phyloP scores from a whole-genome alignment of 2,113 vertebrate species.

The Apteryx owenii region DNA sequence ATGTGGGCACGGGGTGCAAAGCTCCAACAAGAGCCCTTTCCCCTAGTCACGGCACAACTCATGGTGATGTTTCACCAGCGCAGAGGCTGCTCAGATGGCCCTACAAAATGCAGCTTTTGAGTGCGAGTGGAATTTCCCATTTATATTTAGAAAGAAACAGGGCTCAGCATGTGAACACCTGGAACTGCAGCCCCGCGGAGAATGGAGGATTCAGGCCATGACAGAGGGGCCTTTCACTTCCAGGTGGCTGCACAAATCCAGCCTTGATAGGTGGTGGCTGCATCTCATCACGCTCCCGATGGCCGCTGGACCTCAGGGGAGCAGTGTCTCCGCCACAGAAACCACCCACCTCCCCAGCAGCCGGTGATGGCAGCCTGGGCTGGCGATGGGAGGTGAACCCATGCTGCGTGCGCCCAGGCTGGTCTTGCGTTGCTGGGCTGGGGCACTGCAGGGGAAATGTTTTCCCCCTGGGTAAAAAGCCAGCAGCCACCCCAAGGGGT shows the following conservation, averaged over 20 bases:
- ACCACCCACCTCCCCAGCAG: neutral
- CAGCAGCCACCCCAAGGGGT: too few relatives aligned
- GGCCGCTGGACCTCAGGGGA: neutral
- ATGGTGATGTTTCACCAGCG: neutral
- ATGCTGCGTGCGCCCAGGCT: too few relatives aligned
- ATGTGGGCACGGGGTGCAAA: fast-evolving
- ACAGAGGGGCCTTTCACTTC: conserved; percentile 56
- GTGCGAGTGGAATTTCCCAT: conserved; percentile 27
- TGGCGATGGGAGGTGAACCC: neutral
- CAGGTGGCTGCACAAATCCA: neutral
- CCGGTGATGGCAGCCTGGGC: neutral
- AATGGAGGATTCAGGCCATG: neutral
- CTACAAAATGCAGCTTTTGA: conserved; percentile 5
- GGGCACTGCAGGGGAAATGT: neutral
- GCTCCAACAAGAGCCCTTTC: neutral
- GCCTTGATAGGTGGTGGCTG: neutral
- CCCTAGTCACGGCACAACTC: fast-evolving
- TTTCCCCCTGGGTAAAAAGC: too few relatives aligned
- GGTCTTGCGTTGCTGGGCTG: neutral
- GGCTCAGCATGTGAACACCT: neutral
- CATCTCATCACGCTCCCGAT: neutral
- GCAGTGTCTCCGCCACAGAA: neutral
- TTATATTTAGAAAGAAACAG: conserved; percentile 12
- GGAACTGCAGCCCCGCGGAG: neutral
- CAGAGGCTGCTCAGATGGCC: neutral